Evolutionary conservation across 2,797 vertebrate species (phyloP).

Genomic region (Gambelia wislizenii): DNA sequence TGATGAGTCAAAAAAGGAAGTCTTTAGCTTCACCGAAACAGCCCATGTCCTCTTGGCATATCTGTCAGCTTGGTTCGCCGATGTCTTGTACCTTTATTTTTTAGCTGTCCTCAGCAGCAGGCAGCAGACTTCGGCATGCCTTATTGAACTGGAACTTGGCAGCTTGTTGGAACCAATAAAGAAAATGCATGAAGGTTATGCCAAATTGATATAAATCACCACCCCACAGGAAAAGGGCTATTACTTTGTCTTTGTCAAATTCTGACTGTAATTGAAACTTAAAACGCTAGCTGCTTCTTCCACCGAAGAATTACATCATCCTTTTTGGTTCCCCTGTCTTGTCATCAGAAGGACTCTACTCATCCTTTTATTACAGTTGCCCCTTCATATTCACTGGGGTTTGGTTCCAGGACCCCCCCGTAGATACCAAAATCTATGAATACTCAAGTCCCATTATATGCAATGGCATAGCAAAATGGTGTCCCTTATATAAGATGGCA

Average conservation of each 20-base stretch:
- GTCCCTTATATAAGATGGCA: no score
- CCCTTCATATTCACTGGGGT: no score
- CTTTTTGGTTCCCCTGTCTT: background rate
- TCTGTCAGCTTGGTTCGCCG: slow-evolving; percentile 37
- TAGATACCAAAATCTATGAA: no score
- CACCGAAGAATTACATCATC: background rate
- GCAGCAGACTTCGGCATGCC: slow-evolving; percentile 14
- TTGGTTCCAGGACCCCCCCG: no score
- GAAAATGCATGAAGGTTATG: slow-evolving; percentile 32
- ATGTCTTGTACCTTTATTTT: slow-evolving; percentile 24
- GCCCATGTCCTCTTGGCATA: slow-evolving; percentile 14
- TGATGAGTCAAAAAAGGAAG: slow-evolving; percentile 52
- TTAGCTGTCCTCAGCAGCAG: background rate
- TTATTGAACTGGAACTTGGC: slow-evolving; percentile 20
- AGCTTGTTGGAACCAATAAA: slow-evolving; percentile 50
- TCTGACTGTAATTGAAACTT: slow-evolving; percentile 5
- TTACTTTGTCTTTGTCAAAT: background rate
- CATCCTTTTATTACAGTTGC: no score
- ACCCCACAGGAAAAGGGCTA: slow-evolving; percentile 23
- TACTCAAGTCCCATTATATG: no score
- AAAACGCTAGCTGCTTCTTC: background rate
- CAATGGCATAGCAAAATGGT: no score
- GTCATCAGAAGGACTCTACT: background rate
- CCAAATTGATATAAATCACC: slow-evolving; percentile 43
- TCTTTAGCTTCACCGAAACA: slow-evolving; percentile 25